Evolutionary conservation across 2,888 invertebrate genomes (phyloP).

Genomic region (Synergus itoensis): DNA sequence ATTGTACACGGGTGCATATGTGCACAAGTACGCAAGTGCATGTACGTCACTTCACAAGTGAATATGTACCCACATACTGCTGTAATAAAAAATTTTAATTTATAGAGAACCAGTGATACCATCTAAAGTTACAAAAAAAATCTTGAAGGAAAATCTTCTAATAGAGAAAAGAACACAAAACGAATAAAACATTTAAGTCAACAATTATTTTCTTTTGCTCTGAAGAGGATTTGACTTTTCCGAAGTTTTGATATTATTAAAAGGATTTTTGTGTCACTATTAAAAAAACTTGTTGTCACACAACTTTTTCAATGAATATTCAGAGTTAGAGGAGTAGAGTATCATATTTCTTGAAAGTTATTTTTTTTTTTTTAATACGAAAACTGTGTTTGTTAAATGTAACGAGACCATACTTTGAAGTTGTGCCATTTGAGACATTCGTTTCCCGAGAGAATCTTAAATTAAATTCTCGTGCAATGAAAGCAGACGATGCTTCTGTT

Average conservation of each 20-base stretch:
- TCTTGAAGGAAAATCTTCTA: not conserved
- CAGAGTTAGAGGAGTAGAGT: not conserved
- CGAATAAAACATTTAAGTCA: not conserved
- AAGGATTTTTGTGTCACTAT: not conserved
- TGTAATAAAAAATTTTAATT: not conserved
- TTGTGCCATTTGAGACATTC: conserved; percentile 33
- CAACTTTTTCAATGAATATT: conserved; percentile 8
- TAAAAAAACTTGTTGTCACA: not conserved
- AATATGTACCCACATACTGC: not conserved
- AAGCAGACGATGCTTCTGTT: conserved; percentile 33
- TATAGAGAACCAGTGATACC: not conserved
- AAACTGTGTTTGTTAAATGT: conserved; percentile 10
- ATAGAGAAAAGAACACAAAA: not conserved
- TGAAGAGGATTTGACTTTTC: not conserved
- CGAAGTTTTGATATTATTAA: not conserved
- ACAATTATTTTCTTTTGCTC: not conserved
- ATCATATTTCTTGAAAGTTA: not conserved
- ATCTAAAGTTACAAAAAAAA: not conserved
- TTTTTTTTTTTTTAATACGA: not conserved
- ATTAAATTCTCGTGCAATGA: conserved; percentile 37
- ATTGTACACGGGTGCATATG: conserved; percentile 37
- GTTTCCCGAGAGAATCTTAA: conserved; percentile 34
- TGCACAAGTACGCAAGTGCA: not conserved
- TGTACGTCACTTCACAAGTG: not conserved
- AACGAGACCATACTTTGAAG: conserved; percentile 28